Conservation (phyloP, 2,888 invertebrate genomes). For the Sinelater perroti region DNA sequence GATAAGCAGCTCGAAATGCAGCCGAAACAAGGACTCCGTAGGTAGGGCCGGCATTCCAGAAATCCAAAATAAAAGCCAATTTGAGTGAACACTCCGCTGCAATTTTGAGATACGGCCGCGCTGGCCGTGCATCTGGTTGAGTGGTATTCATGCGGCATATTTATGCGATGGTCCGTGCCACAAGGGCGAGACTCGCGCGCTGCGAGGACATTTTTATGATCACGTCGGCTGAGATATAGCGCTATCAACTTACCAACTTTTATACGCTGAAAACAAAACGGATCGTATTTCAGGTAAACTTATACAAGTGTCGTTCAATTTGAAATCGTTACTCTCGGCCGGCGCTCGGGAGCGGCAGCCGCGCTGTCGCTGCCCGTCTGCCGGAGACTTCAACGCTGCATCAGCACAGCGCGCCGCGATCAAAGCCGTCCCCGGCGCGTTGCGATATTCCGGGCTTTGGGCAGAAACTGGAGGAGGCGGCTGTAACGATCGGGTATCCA, state of each 20-base stretch:
- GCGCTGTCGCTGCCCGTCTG: constrained; percentile 17
- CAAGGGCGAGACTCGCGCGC: constrained; percentile 55
- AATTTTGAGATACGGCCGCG: constrained; percentile 33
- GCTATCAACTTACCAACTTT: constrained; percentile 62
- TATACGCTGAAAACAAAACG: constrained; percentile 61
- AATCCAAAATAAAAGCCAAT: no score
- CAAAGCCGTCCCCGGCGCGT: no score
- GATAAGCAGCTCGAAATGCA: no score
- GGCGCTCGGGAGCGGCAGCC: constrained; percentile 2
- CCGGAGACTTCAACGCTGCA: background rate
- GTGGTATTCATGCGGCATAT: constrained; percentile 45
- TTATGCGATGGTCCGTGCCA: constrained; percentile 49
- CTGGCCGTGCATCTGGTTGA: constrained; percentile 31
- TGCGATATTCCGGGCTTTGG: no score
- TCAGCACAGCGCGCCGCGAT: no score
- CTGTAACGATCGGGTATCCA: no score
- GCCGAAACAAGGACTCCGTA: no score
- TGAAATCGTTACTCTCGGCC: constrained; percentile 53
- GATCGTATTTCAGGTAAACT: constrained; percentile 59
- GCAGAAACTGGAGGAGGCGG: no score
- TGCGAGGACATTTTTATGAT: constrained; percentile 61
- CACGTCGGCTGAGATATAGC: constrained; percentile 61
- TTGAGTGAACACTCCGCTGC: no score
- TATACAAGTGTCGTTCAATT: constrained; percentile 58
- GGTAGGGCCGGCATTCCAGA: no score